Evolutionary conservation across 2,797 vertebrate species (phyloP), one percentile per base, ranked within the genome.

Genomic region (Agapornis canus): DNA sequence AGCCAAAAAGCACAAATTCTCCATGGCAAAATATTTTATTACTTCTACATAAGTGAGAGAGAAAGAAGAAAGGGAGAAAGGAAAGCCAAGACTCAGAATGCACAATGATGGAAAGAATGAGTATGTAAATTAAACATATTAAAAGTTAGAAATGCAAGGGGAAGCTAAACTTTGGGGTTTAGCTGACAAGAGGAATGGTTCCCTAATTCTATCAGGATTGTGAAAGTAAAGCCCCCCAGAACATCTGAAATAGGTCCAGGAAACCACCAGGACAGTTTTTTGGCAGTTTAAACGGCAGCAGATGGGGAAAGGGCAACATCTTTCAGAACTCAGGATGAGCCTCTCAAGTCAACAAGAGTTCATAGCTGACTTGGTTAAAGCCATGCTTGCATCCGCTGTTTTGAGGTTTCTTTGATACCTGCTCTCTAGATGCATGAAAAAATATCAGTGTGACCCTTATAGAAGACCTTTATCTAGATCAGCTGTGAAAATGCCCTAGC

Each of bases 301-400:
- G 82, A 92, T 79, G 66, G 86, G 35, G n/a, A 94, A 92, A 83
- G 40, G 54, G 40, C 79, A 94, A 54, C 42, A 40, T 65, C 27
- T 83, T 83, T 75, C 42, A 61, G 70, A 94, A 81, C 15, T 61
- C 66, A 43, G 15, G 51, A 61, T 1, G 2, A 90, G n/a, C 8
- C 49, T 86, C 49, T 83, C n/a, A 86, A 86, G 79, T 71, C 85
- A 87, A 31, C 19, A 89, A 43, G 10, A 88, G 42, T 40, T 89
- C 84, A 70, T 6, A 68, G 42, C 13, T 78, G 68, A 86, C 48
- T 78, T 6, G 17, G 39, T 37, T 43, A 94, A 80, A 81, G 23
- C 13, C 39, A 65, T 32, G 21, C 16, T 83, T 65, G 13, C 8
- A 47, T 15, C 25, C 37, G 86, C 68, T 59, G 29, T 42, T 94